phyloP scores from a whole-genome alignment of 2,797 vertebrate genomes.

The Melanotaenia boesemani region DNA sequence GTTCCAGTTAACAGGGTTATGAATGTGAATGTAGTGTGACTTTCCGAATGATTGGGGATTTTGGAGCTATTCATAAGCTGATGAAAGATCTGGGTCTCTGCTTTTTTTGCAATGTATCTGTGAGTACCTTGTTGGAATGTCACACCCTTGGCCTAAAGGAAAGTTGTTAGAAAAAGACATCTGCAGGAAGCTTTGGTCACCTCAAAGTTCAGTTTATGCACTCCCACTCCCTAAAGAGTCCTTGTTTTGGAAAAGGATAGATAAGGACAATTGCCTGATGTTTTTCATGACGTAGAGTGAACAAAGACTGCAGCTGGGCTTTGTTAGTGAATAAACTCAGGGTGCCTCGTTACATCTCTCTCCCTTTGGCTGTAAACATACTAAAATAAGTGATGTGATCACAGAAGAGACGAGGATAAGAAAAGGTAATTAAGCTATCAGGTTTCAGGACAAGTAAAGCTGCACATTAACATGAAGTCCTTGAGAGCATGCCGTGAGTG shows the following conservation, averaged over 20 bases:
- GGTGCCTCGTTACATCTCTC: conserved; percentile 35
- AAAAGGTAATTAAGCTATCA: conserved; percentile 53
- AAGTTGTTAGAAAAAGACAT: conserved; percentile 18
- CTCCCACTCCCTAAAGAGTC: conserved; percentile 19
- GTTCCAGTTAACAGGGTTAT: background rate
- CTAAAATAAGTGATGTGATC: conserved; percentile 62
- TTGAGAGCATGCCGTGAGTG: conserved; percentile 27
- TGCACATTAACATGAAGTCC: conserved; percentile 31
- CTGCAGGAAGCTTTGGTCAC: conserved; percentile 16
- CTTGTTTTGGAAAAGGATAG: conserved; percentile 11
- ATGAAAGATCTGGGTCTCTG: background rate
- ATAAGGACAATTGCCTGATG: conserved; percentile 31
- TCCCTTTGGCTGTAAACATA: conserved; percentile 63
- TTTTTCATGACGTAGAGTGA: conserved; percentile 35
- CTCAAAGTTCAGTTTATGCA: conserved; percentile 40
- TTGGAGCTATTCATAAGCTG: background rate
- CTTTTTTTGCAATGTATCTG: background rate
- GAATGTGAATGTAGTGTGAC: too few relatives aligned
- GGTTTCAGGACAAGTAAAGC: conserved; percentile 55
- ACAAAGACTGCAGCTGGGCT: conserved; percentile 48
- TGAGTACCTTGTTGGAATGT: conserved; percentile 24
- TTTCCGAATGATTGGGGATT: background rate
- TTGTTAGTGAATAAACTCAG: conserved; percentile 41
- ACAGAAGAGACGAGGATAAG: conserved; percentile 38
- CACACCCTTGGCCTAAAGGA: conserved; percentile 45